Base-by-base conservation (phyloP, 2,113 vertebrate genomes). In the Herpetotheres cachinnans region DNA sequence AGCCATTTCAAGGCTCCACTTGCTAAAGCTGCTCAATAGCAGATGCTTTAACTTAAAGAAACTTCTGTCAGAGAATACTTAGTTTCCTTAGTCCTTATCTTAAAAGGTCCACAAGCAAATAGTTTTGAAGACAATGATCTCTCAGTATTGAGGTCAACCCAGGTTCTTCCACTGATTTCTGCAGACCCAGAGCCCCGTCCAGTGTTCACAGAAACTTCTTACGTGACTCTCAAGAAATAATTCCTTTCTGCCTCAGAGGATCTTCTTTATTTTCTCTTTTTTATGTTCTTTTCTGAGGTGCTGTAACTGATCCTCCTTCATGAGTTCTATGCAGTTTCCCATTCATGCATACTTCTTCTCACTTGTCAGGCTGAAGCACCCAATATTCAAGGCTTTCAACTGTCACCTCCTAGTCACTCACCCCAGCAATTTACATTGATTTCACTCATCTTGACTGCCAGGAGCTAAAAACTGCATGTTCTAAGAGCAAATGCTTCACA, bases 331-430 rank as follows among this genome's bases (percentile, higher is more conserved):
- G 63, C 63, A 63, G 26, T 12, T 86, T 70, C 59, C 46, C 24
- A 84, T 65, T 91, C 59, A 22, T 4, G 40, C 58, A 56, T n/a
- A 56, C 44, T 91, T 52, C 24, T 74, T 81, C 9, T 10, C 71
- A 54, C 76, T 71, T 81, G 42, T 65, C 84, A 94, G 59, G 65
- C 52, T 91, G 54, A 85, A 84, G 58, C 49, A 89, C 54, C 36
- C 86, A 49, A 61, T 44, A 78, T 30, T 36, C 56, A 66, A 65
- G 54, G 89, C 81, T 94, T 91, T 79, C 7, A 16, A 76, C 82
- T 72, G 44, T 95, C 88, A 93, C 85, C 89, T 94, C 78, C 54
- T 87, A 91, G 96, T 87, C 95, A 91, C 54, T 96, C 73, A 97
- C 94, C 81, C 86, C 81, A 85, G 83, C 44, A 85, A 93, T 89